Evolutionary conservation across 2,797 vertebrate genomes (phyloP).

Genomic region (Rhodeus uyekii): DNA sequence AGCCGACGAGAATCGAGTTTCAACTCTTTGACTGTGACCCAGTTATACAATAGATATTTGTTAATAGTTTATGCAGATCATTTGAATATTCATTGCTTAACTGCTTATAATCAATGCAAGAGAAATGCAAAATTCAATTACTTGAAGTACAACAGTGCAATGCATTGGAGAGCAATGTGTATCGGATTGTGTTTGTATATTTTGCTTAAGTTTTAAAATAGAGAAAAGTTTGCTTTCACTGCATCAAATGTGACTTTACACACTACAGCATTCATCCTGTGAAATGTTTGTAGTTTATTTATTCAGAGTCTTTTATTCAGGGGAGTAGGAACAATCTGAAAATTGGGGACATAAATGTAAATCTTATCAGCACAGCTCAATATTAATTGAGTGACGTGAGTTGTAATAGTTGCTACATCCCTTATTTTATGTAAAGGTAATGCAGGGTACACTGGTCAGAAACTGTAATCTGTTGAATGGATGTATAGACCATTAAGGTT

Average conservation of each 20-base stretch:
- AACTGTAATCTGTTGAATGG: background rate
- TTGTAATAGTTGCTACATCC: background rate
- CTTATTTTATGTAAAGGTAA: background rate
- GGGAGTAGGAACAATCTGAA: background rate
- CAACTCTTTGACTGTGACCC: background rate
- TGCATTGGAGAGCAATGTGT: background rate
- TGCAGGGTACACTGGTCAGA: background rate
- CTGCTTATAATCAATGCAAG: conserved; percentile 14
- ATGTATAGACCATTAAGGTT: conserved; percentile 3
- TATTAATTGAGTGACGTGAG: background rate
- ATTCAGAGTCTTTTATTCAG: background rate
- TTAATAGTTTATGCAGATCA: conserved; percentile 1
- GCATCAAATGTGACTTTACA: background rate
- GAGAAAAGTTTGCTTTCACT: background rate
- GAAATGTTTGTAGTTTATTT: conserved; percentile 15
- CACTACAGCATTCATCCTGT: background rate
- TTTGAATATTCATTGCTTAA: conserved; percentile 18
- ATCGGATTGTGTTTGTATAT: conserved; percentile 14
- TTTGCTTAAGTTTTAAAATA: background rate
- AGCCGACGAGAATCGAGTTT: background rate
- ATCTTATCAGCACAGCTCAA: background rate
- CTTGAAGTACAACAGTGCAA: conserved; percentile 21
- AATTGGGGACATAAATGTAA: background rate
- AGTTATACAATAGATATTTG: background rate
- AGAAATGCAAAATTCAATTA: conserved; percentile 19